Conservation (phyloP, 2,888 invertebrate species). For the Strigamia maritima region DNA sequence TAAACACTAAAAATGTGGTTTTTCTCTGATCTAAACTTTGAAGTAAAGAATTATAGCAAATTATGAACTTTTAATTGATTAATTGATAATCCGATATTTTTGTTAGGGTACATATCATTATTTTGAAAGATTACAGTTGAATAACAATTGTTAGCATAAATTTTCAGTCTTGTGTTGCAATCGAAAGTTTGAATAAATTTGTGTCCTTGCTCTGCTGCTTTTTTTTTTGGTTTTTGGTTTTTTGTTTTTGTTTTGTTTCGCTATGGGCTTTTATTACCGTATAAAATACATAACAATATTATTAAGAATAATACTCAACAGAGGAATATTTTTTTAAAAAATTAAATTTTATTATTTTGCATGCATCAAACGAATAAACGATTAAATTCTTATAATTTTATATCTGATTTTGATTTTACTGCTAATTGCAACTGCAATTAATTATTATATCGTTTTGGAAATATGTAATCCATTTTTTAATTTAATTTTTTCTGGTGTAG, state of each 20-base stretch:
- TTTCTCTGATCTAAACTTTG: background rate
- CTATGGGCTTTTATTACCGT: background rate
- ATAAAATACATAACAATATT: background rate
- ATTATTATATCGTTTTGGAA: background rate
- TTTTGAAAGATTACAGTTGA: background rate
- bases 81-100: background rate
- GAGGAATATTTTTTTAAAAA: background rate
- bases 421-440: background rate
- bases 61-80: constrained; percentile 11
- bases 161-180: background rate
- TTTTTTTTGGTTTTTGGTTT: background rate
- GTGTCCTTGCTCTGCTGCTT: constrained; percentile 20
- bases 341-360: background rate
- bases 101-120: background rate
- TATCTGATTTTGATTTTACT: background rate
- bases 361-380: background rate
- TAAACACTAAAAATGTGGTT: background rate
- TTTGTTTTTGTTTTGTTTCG: background rate
- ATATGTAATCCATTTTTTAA: background rate
- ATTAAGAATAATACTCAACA: constrained; percentile 21
- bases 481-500: background rate
- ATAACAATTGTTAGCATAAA: background rate
- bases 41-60: background rate
- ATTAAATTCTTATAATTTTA: background rate
- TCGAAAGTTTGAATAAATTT: constrained; percentile 6